Conservation (phyloP, 2,797 vertebrate species). For the Rhadinocentrus ornatus region DNA sequence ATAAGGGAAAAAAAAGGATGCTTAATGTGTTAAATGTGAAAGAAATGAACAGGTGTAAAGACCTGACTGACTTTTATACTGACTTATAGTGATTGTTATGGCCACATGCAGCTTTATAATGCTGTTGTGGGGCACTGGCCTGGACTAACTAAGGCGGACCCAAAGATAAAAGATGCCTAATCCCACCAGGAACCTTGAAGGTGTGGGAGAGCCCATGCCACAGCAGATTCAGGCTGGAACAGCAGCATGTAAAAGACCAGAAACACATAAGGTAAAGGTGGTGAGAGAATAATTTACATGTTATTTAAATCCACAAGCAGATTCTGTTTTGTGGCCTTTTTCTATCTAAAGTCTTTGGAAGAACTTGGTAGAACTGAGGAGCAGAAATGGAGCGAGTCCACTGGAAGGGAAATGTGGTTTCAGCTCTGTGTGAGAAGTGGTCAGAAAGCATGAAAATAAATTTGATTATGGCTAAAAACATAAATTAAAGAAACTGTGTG, state of each 20-base stretch:
- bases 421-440: constrained; percentile 24
- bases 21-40: neutral
- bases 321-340: constrained; percentile 1
- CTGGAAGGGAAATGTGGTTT: constrained; percentile 1
- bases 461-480: constrained; percentile 39
- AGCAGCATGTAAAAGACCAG: neutral
- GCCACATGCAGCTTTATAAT: neutral
- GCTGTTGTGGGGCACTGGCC: neutral
- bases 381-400: constrained; percentile 16
- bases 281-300: neutral
- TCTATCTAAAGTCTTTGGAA: constrained; percentile 8
- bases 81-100: neutral
- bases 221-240: neutral
- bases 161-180: neutral
- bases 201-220: neutral
- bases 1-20: neutral
- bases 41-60: neutral
- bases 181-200: neutral
- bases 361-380: neutral
- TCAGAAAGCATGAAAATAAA: constrained; percentile 41
- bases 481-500: constrained; percentile 16
- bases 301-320: neutral
- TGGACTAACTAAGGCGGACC: neutral
- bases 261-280: neutral
- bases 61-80: neutral